Base-by-base conservation (phyloP, 2,113 vertebrate genomes). In the Scortum barcoo region DNA sequence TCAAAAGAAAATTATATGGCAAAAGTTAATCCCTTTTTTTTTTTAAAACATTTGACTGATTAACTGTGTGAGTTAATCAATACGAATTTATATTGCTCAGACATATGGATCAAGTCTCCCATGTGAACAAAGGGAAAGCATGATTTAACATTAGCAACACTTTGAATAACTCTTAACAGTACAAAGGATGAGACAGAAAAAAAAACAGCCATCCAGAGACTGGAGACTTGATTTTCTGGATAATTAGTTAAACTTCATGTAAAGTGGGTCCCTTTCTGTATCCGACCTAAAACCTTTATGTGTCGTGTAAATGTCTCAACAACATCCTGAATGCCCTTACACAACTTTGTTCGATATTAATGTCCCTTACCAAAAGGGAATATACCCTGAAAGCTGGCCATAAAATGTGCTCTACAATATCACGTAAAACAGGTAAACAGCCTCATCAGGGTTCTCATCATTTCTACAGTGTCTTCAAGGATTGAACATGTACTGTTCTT, bases 181-280 rank as follows among this genome's bases (percentile, higher is more conserved):
- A 85, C 50, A 76, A 9, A 66, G 26, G 20, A 40, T 12, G 33
- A 53, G 20, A 30, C 38, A 30, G n/a, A 42, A 50, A 68, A 61
- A 78, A 68, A 61, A 78, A 14, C 0, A 56, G 12, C 19, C 16
- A 24, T 12, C 3, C 33, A 65, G n/a, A 72, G 19, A 76, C 19
- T n/a, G 13, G 17, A 70, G n/a, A 63, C 5, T 2, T 10, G n/a
- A 58, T 44, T 54, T 69, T 61, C 19, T 38, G 20, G 1, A 51
- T 28, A 44, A 61, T 60, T 5, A 58, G 33, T 20, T 6, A 1
- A 83, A 42, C 14, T 28, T 38, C 0, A 50, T 56, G 5, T 4
- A 48, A 61, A 69, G 17, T 4, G 14, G 26, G 46, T 93, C 89
- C 91, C 90, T 93, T 93, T 87, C 17, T 88, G 30, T 69, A 87